Evolutionary conservation across 1,140 invertebrate genomes (phyloP), one percentile per base, ranked within the genome.

Genomic region (Brachionus asplanchnoidis): DNA sequence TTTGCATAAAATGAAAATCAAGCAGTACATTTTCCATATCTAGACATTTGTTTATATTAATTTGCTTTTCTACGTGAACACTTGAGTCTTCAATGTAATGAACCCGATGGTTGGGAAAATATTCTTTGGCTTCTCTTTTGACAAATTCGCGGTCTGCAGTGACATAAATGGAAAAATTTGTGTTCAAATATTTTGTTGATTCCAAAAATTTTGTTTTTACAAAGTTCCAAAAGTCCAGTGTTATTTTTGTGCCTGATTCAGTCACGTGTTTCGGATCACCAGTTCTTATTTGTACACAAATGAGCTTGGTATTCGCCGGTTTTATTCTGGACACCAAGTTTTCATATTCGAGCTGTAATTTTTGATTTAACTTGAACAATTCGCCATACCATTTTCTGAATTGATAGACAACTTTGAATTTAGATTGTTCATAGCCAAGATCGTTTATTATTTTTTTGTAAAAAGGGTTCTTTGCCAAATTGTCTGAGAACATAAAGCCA

Each of bases 1-100:
- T 60, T 80, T 80, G 77, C 56, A 80, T 56, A 17, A 60, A n/a
- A 56, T 60, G 77, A 80, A 80, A 80, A 65, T 80, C 77, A 65
- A 80, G 20, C 7, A 80, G 3, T 11, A 65, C 50, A 28, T 80
- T 80, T 56, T 60, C 77, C 26, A 80, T 14, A 56, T 80, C 40
- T 56, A 17, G 17, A 17, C 77, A 80, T 40, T 80, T 23, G 28
- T 80, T 20, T 23, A 11, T 53, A 17, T 80, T 32, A 9, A 12
- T 28, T 60, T 50, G 42, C 17, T 20, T 73, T 56, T 65, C 77
- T 17, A 80, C 28, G 12, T 80, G 77, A 36, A 80, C 42, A 65
- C 56, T 80, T 8, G 46, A 56, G 20, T 65, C 20, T 32, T 32
- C 26, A 56, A 23, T 60, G 53, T n/a, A 56, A 32, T 8, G 56